phyloP scores from a whole-genome alignment of 2,888 invertebrate genomes.

The Alcis repandata region DNA sequence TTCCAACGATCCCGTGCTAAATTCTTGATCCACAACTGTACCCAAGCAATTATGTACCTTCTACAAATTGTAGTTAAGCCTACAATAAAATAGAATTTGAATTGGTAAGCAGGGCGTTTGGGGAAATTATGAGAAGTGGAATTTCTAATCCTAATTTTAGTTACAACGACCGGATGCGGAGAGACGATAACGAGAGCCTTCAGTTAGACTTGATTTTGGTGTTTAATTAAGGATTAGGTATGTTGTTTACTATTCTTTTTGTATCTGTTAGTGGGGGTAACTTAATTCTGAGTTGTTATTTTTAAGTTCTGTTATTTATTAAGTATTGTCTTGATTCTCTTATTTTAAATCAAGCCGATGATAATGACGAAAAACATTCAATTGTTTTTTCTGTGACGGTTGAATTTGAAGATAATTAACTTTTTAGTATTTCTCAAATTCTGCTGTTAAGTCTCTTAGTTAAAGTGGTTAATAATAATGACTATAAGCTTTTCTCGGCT shows the following conservation, averaged over 20 bases:
- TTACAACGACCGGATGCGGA: constrained; percentile 28
- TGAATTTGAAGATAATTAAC: too few species aligned
- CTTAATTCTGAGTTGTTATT: too few species aligned
- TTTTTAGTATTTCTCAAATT: too few species aligned
- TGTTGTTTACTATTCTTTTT: neutral
- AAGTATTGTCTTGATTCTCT: too few species aligned
- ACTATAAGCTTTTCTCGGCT: too few species aligned
- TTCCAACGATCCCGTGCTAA: constrained; percentile 2
- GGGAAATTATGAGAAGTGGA: constrained; percentile 33
- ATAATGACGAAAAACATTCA: too few species aligned
- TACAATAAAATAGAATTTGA: constrained; percentile 41
- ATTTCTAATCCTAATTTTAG: constrained; percentile 35
- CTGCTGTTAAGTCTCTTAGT: too few species aligned
- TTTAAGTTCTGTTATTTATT: too few species aligned
- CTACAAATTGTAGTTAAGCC: constrained; percentile 36
- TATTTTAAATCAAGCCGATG: too few species aligned
- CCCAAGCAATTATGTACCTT: constrained; percentile 7
- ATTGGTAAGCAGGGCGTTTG: constrained; percentile 35
- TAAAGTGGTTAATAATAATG: too few species aligned
- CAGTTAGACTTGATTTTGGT: constrained; percentile 17
- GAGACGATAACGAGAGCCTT: constrained; percentile 16
- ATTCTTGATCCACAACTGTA: constrained; percentile 15
- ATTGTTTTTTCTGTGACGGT: too few species aligned
- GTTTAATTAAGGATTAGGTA: neutral
- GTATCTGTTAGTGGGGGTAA: neutral